Evolutionary conservation across 2,797 vertebrate species (phyloP).

Genomic region (Podarcis lilfordi): DNA sequence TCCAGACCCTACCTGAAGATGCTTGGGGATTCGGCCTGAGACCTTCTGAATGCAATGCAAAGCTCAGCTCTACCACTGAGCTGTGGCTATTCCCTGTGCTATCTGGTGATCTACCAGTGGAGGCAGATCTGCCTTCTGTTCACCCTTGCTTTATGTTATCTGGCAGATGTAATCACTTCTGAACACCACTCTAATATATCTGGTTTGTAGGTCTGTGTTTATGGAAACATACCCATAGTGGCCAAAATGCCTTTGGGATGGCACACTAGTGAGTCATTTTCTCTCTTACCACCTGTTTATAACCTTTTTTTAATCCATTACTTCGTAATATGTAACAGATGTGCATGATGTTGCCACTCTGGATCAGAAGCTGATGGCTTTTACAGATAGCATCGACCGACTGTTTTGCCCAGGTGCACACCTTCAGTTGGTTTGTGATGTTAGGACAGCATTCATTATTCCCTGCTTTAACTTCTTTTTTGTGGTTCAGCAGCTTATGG

Average conservation of each 20-base stretch:
- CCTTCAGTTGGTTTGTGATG: neutral
- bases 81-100: too few species aligned
- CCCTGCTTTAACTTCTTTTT: neutral
- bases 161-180: neutral
- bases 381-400: neutral
- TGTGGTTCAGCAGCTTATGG: neutral
- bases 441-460: neutral
- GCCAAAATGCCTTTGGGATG: slow-evolving; percentile 3
- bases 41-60: too few species aligned
- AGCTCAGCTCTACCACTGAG: too few species aligned
- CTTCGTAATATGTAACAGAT: neutral
- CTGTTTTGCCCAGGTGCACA: neutral
- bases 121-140: neutral
- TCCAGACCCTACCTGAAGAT: too few species aligned
- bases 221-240: neutral
- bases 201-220: neutral
- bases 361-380: neutral
- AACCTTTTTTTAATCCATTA: neutral
- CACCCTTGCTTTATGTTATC: neutral
- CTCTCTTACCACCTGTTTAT: neutral
- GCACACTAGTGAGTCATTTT: neutral
- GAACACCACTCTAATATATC: neutral
- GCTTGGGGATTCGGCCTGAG: too few species aligned
- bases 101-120: neutral
- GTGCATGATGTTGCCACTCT: neutral